phyloP scores from a whole-genome alignment of 2,797 vertebrate species.

The Tokudaia tokunoshimensis region DNA sequence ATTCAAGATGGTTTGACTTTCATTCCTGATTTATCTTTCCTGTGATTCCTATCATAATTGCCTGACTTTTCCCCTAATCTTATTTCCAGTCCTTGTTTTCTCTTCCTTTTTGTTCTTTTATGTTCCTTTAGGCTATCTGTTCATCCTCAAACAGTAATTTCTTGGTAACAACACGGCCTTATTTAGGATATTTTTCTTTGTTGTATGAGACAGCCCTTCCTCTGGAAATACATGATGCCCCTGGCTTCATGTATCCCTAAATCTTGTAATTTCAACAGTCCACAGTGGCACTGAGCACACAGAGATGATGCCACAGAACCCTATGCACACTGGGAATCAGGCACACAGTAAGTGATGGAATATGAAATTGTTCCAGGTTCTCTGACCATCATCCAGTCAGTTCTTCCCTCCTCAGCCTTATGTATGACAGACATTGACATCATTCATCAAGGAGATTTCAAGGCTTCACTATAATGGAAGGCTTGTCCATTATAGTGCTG shows the following conservation, averaged over 20 bases:
- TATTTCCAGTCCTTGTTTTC: background rate
- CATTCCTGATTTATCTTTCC: background rate
- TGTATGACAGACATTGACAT: background rate
- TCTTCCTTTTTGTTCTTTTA: background rate
- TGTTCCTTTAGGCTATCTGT: background rate
- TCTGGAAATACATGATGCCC: background rate
- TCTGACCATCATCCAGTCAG: background rate
- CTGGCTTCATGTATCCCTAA: background rate
- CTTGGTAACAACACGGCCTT: background rate
- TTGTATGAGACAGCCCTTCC: background rate
- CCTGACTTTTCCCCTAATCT: background rate
- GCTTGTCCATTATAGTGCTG: background rate
- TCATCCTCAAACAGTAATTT: background rate
- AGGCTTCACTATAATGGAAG: background rate
- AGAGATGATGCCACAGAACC: background rate
- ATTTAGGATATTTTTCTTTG: background rate
- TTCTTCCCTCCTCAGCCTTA: background rate
- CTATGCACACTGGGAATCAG: background rate
- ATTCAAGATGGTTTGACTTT: background rate
- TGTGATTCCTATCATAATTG: background rate
- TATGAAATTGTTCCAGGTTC: background rate
- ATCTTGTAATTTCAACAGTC: background rate
- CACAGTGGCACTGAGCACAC: background rate
- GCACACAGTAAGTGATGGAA: background rate
- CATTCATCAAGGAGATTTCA: background rate